phyloP scores from a whole-genome alignment of 1,140 invertebrate species.

The Octopus bimaculoides region DNA sequence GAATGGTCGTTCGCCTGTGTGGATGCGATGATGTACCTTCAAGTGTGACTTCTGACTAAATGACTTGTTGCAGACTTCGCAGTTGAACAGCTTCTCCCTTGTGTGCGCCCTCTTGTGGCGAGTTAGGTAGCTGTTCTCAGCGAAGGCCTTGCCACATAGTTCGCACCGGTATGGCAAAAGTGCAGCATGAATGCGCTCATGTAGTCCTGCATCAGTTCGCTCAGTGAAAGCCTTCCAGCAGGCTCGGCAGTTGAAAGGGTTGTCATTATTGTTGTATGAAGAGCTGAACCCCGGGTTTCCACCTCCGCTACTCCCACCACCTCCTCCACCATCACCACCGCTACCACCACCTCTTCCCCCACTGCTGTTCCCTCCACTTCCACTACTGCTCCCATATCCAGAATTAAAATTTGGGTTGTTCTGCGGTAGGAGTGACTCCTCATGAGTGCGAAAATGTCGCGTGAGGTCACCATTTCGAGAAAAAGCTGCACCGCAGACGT shows the following conservation, averaged over 20 bases:
- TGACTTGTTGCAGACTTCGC: conserved; percentile 42
- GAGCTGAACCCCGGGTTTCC: background rate
- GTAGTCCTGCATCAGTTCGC: conserved; percentile 49
- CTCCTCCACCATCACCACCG: background rate
- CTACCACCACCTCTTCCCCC: background rate
- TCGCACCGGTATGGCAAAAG: conserved; percentile 55
- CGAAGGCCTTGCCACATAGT: conserved; percentile 59
- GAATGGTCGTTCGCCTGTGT: conserved; percentile 56
- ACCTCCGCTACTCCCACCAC: background rate
- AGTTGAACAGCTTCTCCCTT: conserved; percentile 38
- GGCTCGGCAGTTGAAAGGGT: conserved; percentile 39
- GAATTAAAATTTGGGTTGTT: background rate
- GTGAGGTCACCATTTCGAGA: conserved; percentile 60
- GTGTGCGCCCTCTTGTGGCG: conserved; percentile 58
- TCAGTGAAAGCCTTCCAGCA: conserved; percentile 50
- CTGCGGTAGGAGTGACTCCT: background rate
- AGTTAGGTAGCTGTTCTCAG: conserved; percentile 49
- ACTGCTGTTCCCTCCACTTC: background rate
- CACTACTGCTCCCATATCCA: background rate
- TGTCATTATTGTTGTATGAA: conserved; percentile 50
- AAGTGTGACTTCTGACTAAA: conserved; percentile 52
- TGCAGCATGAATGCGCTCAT: conserved; percentile 38
- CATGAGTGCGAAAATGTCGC: conserved; percentile 58
- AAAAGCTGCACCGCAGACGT: conserved; percentile 57
- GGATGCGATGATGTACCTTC: conserved; percentile 47